phyloP scores from a whole-genome alignment of 2,113 vertebrate species.

The Synchiropus splendidus region DNA sequence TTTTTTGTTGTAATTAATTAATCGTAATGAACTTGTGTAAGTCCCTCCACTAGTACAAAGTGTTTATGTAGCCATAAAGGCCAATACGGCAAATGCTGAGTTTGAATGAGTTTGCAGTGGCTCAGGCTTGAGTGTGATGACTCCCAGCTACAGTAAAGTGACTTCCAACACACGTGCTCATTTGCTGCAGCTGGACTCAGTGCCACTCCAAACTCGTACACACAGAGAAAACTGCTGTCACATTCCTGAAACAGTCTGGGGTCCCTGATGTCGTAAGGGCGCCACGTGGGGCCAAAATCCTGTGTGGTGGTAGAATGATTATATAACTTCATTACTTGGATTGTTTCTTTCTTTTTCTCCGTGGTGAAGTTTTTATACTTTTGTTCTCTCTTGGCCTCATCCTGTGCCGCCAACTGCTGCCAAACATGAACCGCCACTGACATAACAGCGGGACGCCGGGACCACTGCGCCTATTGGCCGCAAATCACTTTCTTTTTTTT shows the following conservation, averaged over 20 bases:
- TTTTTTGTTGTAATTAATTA: no score
- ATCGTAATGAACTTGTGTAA: no score
- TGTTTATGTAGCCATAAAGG: no score
- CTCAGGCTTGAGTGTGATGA: no score
- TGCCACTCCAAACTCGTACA: slow-evolving; percentile 23
- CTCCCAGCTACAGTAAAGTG: no score
- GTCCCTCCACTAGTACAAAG: no score
- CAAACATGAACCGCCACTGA: slow-evolving; percentile 29
- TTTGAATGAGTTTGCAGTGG: no score
- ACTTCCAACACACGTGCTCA: slow-evolving; percentile 47
- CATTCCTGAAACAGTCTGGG: slow-evolving; percentile 48
- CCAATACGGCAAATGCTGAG: no score
- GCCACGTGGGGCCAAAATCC: slow-evolving; percentile 37
- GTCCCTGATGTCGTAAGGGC: slow-evolving; percentile 35
- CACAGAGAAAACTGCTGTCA: slow-evolving; percentile 12
- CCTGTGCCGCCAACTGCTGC: slow-evolving; percentile 17
- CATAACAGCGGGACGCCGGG: slow-evolving; percentile 31
- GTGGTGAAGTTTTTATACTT: slow-evolving; percentile 37
- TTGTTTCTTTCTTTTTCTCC: slow-evolving; percentile 32
- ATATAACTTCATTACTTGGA: slow-evolving; percentile 51
- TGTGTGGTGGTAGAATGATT: slow-evolving; percentile 28
- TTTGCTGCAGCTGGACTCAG: slow-evolving; percentile 43
- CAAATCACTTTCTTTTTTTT: slow-evolving; percentile 5
- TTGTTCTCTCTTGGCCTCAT: slow-evolving; percentile 31
- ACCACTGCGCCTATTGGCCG: slow-evolving; percentile 18